These are phyloP conservation scores for Symphodus melops DNA, from an alignment of 2,113 vertebrate species.

Conservation along the genomic window DNA sequence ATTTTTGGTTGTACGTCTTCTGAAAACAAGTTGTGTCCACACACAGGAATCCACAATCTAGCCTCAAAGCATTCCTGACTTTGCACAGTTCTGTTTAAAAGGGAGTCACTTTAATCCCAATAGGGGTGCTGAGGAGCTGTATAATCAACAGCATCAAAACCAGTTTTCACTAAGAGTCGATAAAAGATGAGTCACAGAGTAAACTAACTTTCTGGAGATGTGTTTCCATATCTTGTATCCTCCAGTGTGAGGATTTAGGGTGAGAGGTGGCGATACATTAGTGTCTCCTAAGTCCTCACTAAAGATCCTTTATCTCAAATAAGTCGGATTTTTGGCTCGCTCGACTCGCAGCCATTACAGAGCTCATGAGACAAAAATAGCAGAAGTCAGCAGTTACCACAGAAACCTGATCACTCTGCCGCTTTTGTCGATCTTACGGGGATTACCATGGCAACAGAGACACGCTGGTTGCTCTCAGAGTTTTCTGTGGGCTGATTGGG, in stretches of 20 bases:
- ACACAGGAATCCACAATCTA: too few relatives aligned
- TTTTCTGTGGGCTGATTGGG: constrained; percentile 37
- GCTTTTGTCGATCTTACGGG: constrained; percentile 58
- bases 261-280: constrained; percentile 22
- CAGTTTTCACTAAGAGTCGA: too few relatives aligned
- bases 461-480: constrained; percentile 77
- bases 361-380: constrained; percentile 73
- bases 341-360: constrained; percentile 31
- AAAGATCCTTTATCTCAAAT: constrained; percentile 32
- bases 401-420: constrained; percentile 72
- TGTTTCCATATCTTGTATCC: neutral
- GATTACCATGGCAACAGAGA: constrained; percentile 86
- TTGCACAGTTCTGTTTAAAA: too few relatives aligned
- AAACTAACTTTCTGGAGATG: neutral
- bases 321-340: constrained; percentile 43
- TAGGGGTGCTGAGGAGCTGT: too few relatives aligned
- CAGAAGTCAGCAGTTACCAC: constrained; percentile 79
- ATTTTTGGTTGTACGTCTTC: too few relatives aligned
- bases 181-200: neutral
- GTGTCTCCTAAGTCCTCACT: constrained; percentile 1
- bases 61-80: too few relatives aligned
- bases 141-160: too few relatives aligned
- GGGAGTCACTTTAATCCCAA: too few relatives aligned
- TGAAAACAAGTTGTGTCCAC: too few relatives aligned
- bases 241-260: constrained; percentile 2